These are phyloP conservation scores for Parnassius apollo DNA, from an alignment of 2,888 invertebrate genomes.

Conservation along the genomic window DNA sequence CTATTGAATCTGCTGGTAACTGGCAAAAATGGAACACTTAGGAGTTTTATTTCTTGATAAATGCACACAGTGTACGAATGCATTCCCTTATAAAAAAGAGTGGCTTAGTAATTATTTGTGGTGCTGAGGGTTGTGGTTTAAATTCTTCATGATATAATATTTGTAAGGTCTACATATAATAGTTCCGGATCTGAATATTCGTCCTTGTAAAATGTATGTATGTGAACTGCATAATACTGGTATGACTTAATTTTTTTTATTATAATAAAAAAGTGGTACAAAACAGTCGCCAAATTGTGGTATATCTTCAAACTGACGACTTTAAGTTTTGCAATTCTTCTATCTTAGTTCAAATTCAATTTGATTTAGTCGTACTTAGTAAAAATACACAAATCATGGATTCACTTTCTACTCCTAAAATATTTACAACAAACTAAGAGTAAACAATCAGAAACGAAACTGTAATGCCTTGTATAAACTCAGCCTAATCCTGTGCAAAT, in stretches of 20 bases:
- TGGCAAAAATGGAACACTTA: too few species aligned
- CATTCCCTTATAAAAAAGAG: too few species aligned
- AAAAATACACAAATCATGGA: not conserved
- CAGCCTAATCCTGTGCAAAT: constrained; percentile 9
- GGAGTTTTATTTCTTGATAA: too few species aligned
- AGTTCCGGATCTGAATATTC: too few species aligned
- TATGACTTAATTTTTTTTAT: not conserved
- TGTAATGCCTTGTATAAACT: constrained; percentile 12
- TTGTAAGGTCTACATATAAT: too few species aligned
- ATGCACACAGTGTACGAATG: too few species aligned
- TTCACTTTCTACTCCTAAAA: not conserved
- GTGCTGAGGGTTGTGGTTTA: too few species aligned
- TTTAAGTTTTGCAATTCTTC: not conserved
- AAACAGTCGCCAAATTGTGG: not conserved
- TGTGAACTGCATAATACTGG: too few species aligned
- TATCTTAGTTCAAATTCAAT: not conserved
- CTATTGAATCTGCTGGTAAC: too few species aligned
- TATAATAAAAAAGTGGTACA: not conserved
- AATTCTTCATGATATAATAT: too few species aligned
- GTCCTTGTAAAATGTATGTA: too few species aligned
- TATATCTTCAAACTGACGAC: not conserved
- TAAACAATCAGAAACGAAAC: constrained; percentile 2
- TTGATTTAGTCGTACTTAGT: not conserved
- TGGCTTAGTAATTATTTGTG: too few species aligned
- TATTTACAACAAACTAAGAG: constrained; percentile 1